Base-by-base conservation (phyloP, 2,113 vertebrate species). In the Neodon shergylaensis region DNA sequence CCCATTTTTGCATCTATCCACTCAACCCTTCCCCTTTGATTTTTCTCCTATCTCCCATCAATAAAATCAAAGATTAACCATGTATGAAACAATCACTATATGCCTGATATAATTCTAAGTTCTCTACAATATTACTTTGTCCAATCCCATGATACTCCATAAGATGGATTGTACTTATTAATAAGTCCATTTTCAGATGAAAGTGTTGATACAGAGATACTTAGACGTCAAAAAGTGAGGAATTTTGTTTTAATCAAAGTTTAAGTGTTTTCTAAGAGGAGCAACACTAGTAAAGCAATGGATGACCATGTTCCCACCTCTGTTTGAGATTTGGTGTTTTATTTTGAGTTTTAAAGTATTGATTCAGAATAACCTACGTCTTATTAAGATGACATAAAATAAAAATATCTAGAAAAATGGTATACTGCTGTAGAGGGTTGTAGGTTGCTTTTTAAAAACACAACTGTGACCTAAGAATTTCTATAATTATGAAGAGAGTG, bases 181-280 rank as follows among this genome's bases (percentile, higher is more conserved):
- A 79, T 52, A 74, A 7, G 63, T 22, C 5, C 39, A 42, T 91
- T 95, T 77, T 79, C 5, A 90, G 24, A 66, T 47, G 19, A 87
- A 63, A 83, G 26, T 13, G 39, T 7, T 92, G 52, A 74, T 39
- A 54, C 58, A 81, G n/a, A 95, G 28, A 65, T 58, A 66, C 36
- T 47, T 65, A 52, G 54, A 77, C 93, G 39, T 52, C 88, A 92
- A 94, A 95, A 90, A 68, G 14, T 47, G 58, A 85, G 44, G 61
- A 88, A 81, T 33, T 87, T 78, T 65, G 12, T 39, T 88, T 22
- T 47, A 78, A 19, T 74, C 39, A 42, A 2, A n/a, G 77, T 49
- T 76, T 42, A 13, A 65, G 31, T 70, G n/a, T 33, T 26, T 0
- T 4, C 36, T 82, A 78, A 26, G 28, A 87, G 26, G 6, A 7